A percentile compares a stretch with the other conserved stretches of the same genome.
phyloP scores from a whole-genome alignment of 2,888 invertebrate species.

The Nymphalis urticae region DNA sequence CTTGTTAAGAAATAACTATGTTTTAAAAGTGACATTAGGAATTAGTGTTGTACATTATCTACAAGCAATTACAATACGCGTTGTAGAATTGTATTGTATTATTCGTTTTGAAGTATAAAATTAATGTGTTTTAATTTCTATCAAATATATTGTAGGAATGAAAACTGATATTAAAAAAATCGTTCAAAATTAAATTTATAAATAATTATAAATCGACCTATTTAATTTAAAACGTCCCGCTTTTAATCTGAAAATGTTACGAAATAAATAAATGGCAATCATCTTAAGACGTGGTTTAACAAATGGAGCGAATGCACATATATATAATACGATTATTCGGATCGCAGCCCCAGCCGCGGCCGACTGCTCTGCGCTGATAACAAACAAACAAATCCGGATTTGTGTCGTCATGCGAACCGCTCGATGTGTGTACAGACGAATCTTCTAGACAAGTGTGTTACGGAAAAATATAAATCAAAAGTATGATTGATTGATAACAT shows the following conservation, averaged over 20 bases:
- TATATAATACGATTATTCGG: conserved; percentile 71
- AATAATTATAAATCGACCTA: too few species aligned
- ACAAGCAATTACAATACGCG: too few species aligned
- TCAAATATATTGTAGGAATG: too few species aligned
- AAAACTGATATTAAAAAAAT: too few species aligned
- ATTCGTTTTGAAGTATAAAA: too few species aligned
- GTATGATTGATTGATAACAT: conserved; percentile 9
- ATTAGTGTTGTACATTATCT: too few species aligned
- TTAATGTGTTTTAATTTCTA: too few species aligned
- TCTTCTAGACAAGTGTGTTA: background rate
- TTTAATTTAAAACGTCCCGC: too few species aligned
- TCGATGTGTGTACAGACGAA: conserved; percentile 22
- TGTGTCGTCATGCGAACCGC: conserved; percentile 75
- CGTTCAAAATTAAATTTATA: too few species aligned
- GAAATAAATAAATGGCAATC: conserved; percentile 21
- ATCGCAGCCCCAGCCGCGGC: conserved; percentile 66
- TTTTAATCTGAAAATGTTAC: background rate
- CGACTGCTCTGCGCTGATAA: conserved; percentile 79
- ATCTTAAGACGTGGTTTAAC: conserved; percentile 37
- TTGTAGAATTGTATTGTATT: too few species aligned
- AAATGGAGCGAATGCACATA: conserved; percentile 64
- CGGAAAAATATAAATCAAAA: conserved; percentile 9
- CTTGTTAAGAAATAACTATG: too few species aligned
- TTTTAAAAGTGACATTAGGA: too few species aligned
- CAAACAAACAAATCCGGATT: conserved; percentile 81